Conservation (phyloP, 2,113 vertebrate species). For the Arvicanthis niloticus region DNA sequence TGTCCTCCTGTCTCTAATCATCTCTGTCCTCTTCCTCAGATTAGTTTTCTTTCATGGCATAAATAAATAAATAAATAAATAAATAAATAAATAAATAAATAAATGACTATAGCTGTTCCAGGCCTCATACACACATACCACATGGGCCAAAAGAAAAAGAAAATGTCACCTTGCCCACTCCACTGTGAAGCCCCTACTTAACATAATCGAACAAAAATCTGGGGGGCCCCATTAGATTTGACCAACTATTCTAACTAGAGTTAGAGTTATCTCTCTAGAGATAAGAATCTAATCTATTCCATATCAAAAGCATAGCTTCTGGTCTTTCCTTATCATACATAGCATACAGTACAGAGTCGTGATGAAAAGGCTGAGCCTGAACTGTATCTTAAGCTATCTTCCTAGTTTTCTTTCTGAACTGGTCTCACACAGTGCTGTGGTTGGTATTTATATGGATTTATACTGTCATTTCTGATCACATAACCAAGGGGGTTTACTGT, state of each 20-base stretch:
- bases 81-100: background rate
- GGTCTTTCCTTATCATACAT: background rate
- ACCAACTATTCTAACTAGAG: background rate
- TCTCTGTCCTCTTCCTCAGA: background rate
- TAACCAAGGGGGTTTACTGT: background rate
- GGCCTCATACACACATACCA: background rate
- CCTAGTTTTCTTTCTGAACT: background rate
- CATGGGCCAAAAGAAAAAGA: background rate
- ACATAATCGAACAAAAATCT: constrained; percentile 18
- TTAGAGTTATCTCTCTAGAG: background rate
- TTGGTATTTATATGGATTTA: background rate
- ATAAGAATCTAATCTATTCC: background rate
- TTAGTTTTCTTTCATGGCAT: background rate
- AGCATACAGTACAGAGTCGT: background rate
- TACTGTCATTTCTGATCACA: background rate
- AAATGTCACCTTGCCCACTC: background rate
- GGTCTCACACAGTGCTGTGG: too few relatives aligned
- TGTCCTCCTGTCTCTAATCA: background rate
- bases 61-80: background rate
- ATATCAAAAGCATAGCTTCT: background rate
- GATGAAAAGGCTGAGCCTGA: background rate
- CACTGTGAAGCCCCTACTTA: background rate
- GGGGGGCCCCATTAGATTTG: background rate
- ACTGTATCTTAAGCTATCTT: background rate
- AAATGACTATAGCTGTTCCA: background rate